Evolutionary conservation across 2,797 vertebrate species (phyloP).

Genomic region (Rhabdophis nuchalis): DNA sequence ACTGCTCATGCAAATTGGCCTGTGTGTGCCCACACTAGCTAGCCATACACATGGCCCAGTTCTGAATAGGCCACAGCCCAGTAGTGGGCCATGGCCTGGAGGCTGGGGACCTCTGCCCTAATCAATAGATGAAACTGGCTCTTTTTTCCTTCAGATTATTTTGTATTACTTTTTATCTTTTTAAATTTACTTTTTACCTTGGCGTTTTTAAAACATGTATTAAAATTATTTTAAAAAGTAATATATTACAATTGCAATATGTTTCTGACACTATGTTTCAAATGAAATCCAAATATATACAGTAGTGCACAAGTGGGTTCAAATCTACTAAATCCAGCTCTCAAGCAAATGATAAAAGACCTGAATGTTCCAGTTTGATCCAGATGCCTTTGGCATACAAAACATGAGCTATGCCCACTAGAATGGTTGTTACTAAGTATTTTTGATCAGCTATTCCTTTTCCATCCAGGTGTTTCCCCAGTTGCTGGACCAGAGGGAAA

Average conservation of each 20-base stretch:
- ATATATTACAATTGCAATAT: neutral
- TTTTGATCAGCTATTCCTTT: neutral
- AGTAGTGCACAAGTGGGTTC: neutral
- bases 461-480: neutral
- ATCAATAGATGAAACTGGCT: neutral
- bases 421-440: neutral
- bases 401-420: neutral
- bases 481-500: neutral
- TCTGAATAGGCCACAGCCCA: neutral
- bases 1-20: too few species aligned
- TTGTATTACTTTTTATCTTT: neutral
- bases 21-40: too few species aligned
- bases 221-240: neutral
- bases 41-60: neutral
- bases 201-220: neutral
- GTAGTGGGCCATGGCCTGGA: neutral
- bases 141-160: neutral
- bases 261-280: neutral
- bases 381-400: neutral
- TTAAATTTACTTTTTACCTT: neutral
- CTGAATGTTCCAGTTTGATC: neutral
- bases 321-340: neutral
- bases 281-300: neutral
- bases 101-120: neutral
- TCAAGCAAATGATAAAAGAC: neutral